Conservation (phyloP, 2,797 vertebrate genomes). For the Falco novaeseelandiae region DNA sequence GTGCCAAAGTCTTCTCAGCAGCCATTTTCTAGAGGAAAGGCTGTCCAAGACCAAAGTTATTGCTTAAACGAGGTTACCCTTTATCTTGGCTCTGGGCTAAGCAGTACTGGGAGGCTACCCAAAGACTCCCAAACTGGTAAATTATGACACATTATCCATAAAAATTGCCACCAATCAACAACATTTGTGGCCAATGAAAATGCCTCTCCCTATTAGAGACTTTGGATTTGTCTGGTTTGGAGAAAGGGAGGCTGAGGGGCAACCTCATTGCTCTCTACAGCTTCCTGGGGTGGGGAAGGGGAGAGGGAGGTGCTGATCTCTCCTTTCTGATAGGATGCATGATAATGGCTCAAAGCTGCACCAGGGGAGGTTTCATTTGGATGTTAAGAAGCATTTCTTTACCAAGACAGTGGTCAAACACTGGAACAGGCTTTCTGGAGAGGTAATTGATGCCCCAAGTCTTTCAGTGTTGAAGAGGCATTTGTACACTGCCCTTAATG, state of each 20-base stretch:
- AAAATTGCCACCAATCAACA: not conserved
- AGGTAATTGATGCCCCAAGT: too few relatives aligned
- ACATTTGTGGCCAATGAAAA: not conserved
- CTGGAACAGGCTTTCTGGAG: too few relatives aligned
- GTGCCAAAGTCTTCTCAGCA: not conserved
- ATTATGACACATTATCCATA: not conserved
- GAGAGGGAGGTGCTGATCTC: not conserved
- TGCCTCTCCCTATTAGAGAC: not conserved
- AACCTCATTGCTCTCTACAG: too few relatives aligned
- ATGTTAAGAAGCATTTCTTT: not conserved
- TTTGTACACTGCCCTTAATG: not conserved
- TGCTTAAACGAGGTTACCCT: not conserved
- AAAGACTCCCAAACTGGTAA: not conserved
- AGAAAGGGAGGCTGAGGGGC: not conserved
- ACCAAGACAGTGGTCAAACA: not conserved
- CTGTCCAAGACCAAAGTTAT: not conserved
- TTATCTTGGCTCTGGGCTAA: not conserved
- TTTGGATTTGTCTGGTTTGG: not conserved
- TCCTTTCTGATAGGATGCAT: fast-evolving
- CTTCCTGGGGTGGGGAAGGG: not conserved
- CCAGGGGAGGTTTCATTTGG: too few relatives aligned
- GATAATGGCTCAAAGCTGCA: not conserved
- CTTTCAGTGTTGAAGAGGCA: not conserved
- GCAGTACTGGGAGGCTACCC: not conserved
- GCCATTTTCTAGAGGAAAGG: not conserved